phyloP scores from a whole-genome alignment of 2,888 invertebrate genomes.

The Nomada goodeniana region DNA sequence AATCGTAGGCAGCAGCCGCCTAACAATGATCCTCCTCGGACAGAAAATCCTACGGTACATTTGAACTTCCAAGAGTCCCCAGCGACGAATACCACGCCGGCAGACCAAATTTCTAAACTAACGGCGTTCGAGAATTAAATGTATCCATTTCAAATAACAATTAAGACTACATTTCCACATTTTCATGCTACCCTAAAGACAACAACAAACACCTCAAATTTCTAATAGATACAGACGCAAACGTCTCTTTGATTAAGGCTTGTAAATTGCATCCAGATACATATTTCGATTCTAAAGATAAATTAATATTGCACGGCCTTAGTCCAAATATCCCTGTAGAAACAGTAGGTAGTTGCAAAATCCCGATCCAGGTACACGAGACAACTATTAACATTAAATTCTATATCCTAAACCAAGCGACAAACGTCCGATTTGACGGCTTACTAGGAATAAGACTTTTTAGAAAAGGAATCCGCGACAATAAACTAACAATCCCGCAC shows the following conservation, averaged over 20 bases:
- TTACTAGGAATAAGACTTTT: conserved; percentile 25
- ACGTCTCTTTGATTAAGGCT: neutral
- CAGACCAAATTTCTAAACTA: neutral
- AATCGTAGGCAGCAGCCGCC: neutral
- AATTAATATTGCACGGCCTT: conserved; percentile 3
- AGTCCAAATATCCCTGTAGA: conserved; percentile 7
- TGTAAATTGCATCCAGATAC: neutral
- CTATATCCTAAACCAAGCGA: conserved; percentile 6
- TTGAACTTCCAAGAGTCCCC: conserved; percentile 21
- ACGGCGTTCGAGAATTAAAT: conserved; percentile 29
- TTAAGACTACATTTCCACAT: conserved; percentile 2
- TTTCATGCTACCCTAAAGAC: neutral
- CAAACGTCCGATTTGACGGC: conserved; percentile 28
- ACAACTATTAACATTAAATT: neutral
- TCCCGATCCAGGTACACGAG: neutral
- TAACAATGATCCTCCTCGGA: neutral
- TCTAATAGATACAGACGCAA: neutral
- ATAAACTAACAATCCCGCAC: conserved; percentile 4
- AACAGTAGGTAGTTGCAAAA: conserved; percentile 23
- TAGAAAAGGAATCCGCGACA: conserved; percentile 15
- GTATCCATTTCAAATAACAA: neutral
- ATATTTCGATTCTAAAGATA: conserved; percentile 3
- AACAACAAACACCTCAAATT: neutral
- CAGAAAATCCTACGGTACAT: conserved; percentile 6
- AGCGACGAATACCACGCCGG: conserved; percentile 1